phyloP scores from a whole-genome alignment of 2,797 vertebrate species.

The Pitangus sulphuratus region DNA sequence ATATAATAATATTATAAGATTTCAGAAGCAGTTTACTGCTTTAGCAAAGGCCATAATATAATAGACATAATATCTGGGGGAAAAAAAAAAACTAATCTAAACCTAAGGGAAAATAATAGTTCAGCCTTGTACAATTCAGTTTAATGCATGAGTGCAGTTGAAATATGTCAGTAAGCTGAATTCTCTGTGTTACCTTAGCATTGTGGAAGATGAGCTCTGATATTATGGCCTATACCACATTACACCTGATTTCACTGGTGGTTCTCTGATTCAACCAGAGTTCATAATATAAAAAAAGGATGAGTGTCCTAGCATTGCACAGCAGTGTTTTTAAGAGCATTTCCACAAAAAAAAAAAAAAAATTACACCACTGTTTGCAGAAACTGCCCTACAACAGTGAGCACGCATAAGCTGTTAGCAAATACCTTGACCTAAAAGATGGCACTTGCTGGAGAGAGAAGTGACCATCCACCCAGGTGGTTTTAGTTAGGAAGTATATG shows the following conservation, averaged over 20 bases:
- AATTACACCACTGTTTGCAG: background rate
- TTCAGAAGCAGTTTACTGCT: slow-evolving; percentile 16
- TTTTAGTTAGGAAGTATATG: background rate
- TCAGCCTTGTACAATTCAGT: background rate
- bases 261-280: background rate
- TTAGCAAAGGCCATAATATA: background rate
- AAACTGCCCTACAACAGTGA: background rate
- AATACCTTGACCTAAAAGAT: background rate
- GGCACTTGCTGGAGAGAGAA: background rate
- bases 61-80: background rate
- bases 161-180: background rate
- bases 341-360: background rate
- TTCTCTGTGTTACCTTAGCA: background rate
- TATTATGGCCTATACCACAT: background rate
- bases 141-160: background rate
- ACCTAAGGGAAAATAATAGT: background rate
- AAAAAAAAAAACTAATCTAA: background rate
- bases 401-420: background rate
- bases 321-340: background rate
- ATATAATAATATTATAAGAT: background rate
- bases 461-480: background rate
- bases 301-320: background rate
- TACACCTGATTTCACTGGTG: background rate
- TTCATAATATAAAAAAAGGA: background rate
- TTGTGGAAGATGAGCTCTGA: background rate